Conservation (phyloP, 2,113 vertebrate species). For the Machaerirhynchus nigripectus region DNA sequence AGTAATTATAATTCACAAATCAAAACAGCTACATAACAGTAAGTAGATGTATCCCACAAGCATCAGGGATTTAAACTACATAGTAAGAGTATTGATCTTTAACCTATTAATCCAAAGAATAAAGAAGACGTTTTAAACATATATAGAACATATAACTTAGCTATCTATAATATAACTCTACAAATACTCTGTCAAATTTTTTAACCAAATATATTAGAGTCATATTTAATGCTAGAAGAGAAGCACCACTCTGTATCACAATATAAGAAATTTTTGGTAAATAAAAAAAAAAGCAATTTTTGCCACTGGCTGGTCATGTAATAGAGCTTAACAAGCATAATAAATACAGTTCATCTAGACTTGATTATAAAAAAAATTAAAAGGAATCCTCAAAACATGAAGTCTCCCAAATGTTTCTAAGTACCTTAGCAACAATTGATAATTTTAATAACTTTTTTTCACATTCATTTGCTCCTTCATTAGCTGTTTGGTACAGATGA, state of each 20-base stretch:
- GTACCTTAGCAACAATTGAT: background rate
- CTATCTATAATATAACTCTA: background rate
- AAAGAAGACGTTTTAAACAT: background rate
- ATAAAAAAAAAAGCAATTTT: background rate
- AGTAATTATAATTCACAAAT: conserved; percentile 26
- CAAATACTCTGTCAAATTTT: background rate
- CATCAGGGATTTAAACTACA: background rate
- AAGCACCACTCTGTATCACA: background rate
- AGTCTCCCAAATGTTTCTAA: background rate
- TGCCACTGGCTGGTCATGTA: background rate
- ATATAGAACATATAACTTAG: background rate
- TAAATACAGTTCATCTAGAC: background rate
- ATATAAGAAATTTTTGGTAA: background rate
- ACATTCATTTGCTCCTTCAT: background rate
- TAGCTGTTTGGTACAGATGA: background rate
- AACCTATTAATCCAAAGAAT: background rate
- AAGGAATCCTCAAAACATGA: background rate
- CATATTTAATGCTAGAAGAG: background rate
- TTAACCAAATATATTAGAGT: background rate
- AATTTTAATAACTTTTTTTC: background rate
- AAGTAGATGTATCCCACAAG: background rate
- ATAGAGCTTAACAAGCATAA: background rate
- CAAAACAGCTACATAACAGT: conserved; percentile 34
- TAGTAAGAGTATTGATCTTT: background rate
- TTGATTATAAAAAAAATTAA: background rate